Percentiles rank a stretch among this genome's conserved stretches.
Evolutionary conservation across 2,888 invertebrate species (phyloP).

Genomic region (Cantharis nigra): DNA sequence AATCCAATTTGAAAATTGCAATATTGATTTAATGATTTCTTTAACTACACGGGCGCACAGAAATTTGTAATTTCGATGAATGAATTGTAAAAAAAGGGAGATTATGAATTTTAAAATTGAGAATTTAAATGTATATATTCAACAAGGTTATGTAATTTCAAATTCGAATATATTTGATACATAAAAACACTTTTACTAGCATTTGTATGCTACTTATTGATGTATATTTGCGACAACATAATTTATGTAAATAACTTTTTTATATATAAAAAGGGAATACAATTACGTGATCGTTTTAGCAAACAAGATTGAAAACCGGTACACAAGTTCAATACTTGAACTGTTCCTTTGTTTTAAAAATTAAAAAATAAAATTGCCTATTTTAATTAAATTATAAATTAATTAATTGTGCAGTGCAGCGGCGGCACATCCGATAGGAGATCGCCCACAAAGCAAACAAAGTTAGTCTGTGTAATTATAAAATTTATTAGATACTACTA

Average conservation of each 20-base stretch:
- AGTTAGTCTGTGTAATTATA: neutral
- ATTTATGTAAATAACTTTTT: constrained; percentile 5
- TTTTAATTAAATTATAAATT: neutral
- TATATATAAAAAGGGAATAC: constrained; percentile 2
- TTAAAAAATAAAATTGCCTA: neutral
- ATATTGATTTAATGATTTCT: neutral
- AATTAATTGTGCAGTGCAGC: neutral
- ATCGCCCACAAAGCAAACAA: neutral
- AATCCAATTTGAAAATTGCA: neutral
- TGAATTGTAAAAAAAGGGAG: neutral
- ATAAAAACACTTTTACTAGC: neutral
- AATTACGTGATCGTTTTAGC: constrained; percentile 3
- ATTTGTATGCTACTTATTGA: neutral
- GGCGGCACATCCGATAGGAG: neutral
- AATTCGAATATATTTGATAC: neutral
- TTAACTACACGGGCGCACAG: neutral
- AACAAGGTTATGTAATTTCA: neutral
- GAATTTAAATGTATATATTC: neutral
- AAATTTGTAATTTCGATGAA: neutral
- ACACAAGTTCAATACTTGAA: neutral
- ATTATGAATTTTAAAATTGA: neutral
- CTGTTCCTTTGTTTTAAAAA: neutral
- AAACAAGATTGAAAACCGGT: neutral
- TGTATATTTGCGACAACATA: constrained; percentile 2
- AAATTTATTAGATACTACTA: neutral